A percentile compares a stretch with the other conserved stretches of the same genome.
These are phyloP conservation scores for Agonopterix arenella DNA, from an alignment of 2,888 invertebrate genomes.

Conservation along the genomic window DNA sequence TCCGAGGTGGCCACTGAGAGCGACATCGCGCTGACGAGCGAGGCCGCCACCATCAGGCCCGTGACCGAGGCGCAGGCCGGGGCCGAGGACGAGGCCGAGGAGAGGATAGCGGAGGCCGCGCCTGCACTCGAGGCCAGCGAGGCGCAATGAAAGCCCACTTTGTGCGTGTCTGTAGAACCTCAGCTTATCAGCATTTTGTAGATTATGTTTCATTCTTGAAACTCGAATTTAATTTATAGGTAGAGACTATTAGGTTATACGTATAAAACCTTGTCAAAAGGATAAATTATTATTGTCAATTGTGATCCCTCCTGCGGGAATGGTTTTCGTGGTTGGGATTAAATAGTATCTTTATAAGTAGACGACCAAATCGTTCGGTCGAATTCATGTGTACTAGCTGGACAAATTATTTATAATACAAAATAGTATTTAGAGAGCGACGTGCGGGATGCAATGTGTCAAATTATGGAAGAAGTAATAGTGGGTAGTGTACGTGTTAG, in stretches of 20 bases:
- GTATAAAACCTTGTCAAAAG: conserved; percentile 28
- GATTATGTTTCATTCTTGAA: conserved; percentile 69
- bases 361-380: conserved; percentile 35
- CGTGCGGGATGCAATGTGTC: conserved; percentile 36
- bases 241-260: conserved; percentile 64
- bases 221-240: conserved; percentile 55
- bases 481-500: conserved; percentile 48
- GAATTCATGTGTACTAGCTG: conserved; percentile 56
- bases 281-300: conserved; percentile 40
- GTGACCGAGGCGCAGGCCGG: neutral
- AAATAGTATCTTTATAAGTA: conserved; percentile 37
- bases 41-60: neutral
- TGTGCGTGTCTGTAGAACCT: conserved; percentile 42
- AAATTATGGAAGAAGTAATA: conserved; percentile 43
- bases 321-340: conserved; percentile 19
- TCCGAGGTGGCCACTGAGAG: conserved; percentile 24
- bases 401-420: conserved; percentile 68
- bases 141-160: conserved; percentile 26
- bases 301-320: conserved; percentile 25
- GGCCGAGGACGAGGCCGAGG: conserved; percentile 9
- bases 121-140: conserved; percentile 15
- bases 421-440: conserved; percentile 22
- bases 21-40: neutral
- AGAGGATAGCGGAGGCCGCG: conserved; percentile 18
- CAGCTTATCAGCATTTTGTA: conserved; percentile 66